Percentiles rank a stretch among this genome's conserved stretches.
These are phyloP conservation scores for Drosophila azteca DNA, from an alignment of 1,140 invertebrate species.

Conservation along the genomic window DNA sequence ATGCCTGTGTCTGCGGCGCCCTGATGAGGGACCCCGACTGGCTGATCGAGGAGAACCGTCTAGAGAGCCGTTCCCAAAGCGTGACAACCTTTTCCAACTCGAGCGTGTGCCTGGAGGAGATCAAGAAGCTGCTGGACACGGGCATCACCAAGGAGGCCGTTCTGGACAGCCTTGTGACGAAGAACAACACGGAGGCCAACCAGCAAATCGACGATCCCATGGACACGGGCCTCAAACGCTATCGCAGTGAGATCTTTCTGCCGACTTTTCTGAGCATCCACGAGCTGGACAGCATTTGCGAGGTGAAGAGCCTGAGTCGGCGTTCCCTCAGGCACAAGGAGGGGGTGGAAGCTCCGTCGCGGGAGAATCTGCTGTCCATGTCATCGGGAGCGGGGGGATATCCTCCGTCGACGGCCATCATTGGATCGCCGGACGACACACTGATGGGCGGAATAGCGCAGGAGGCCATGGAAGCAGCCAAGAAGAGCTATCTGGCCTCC, in stretches of 20 bases:
- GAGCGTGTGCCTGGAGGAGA: constrained; percentile 86
- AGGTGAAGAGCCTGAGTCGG: constrained; percentile 72
- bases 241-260: constrained; percentile 80
- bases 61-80: constrained; percentile 83
- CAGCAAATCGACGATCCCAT: constrained; percentile 80
- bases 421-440: constrained; percentile 72
- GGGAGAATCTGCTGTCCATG: constrained; percentile 76
- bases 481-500: constrained; percentile 71
- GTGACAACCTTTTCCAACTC: constrained; percentile 83
- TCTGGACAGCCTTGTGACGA: constrained; percentile 87
- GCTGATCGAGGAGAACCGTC: constrained; percentile 86
- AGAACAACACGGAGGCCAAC: constrained; percentile 83
- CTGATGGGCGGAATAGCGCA: constrained; percentile 64
- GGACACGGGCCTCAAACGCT: constrained; percentile 67
- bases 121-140: constrained; percentile 87
- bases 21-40: constrained; percentile 94
- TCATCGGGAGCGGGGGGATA: constrained; percentile 65
- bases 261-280: constrained; percentile 74
- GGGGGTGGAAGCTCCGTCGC: constrained; percentile 72
- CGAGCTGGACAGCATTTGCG: constrained; percentile 74
- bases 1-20: constrained; percentile 94
- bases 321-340: constrained; percentile 74
- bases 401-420: constrained; percentile 48
- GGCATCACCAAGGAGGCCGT: constrained; percentile 88
- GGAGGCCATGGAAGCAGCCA: constrained; percentile 47